These are phyloP conservation scores for Magallana gigas DNA, from an alignment of 1,140 invertebrate species.

Conservation along the genomic window DNA sequence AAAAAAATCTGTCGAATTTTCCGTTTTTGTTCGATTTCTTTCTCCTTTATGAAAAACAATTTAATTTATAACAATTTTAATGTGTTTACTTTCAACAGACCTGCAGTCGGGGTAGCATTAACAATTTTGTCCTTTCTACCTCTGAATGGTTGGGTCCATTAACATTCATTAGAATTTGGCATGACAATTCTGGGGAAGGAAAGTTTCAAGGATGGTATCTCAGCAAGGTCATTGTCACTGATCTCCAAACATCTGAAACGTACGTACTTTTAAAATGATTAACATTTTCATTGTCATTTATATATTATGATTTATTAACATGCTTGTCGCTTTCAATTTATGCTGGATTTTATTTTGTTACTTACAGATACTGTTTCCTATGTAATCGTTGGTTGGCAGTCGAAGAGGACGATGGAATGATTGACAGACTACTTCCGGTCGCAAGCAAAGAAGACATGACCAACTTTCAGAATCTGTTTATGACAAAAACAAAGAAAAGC, in stretches of 20 bases:
- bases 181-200: conserved; percentile 77
- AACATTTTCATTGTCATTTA: background rate
- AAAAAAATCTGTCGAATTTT: too few species aligned
- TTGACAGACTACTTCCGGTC: conserved; percentile 76
- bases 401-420: conserved; percentile 76
- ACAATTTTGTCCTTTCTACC: conserved; percentile 73
- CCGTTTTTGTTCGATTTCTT: too few species aligned
- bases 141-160: conserved; percentile 73
- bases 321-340: too few species aligned
- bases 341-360: too few species aligned
- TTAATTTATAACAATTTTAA: background rate
- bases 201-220: conserved; percentile 76
- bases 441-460: conserved; percentile 72
- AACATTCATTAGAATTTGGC: conserved; percentile 77
- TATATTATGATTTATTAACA: too few species aligned
- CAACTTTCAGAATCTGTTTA: conserved; percentile 77
- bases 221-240: conserved; percentile 74
- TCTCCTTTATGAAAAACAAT: too few species aligned
- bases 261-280: conserved; percentile 51
- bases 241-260: conserved; percentile 76
- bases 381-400: conserved; percentile 77
- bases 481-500: conserved; percentile 73
- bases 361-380: conserved; percentile 72
- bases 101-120: conserved; percentile 71
- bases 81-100: conserved; percentile 56